Evolutionary conservation across 2,888 invertebrate species (phyloP).

Genomic region (Rhamphomyia laevipes): DNA sequence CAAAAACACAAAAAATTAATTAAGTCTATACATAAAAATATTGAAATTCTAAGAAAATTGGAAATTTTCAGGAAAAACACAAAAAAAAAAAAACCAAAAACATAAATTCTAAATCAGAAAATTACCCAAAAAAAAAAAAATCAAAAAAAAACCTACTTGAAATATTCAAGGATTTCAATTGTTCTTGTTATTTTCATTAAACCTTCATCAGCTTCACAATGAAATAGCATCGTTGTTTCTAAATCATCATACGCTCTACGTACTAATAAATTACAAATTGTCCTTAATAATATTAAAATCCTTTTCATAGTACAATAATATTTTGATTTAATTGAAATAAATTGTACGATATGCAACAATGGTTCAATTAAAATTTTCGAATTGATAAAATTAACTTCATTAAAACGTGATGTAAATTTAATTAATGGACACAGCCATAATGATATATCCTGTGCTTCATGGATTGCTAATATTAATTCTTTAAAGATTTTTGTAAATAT

Average conservation of each 20-base stretch:
- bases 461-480: conserved; percentile 58
- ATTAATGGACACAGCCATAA: conserved; percentile 67
- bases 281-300: conserved; percentile 61
- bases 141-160: conserved; percentile 40
- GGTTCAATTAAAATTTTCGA: conserved; percentile 48
- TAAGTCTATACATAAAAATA: no score
- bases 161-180: conserved; percentile 43
- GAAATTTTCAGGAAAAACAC: no score
- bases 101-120: no score
- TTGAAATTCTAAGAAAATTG: no score
- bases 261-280: conserved; percentile 74
- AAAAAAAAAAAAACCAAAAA: no score
- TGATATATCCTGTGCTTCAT: conserved; percentile 77
- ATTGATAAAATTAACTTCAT: conserved; percentile 58
- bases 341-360: conserved; percentile 71
- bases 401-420: conserved; percentile 41
- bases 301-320: conserved; percentile 57
- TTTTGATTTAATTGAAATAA: conserved; percentile 76
- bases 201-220: conserved; percentile 72
- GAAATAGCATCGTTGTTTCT: conserved; percentile 72
- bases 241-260: conserved; percentile 60
- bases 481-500: conserved; percentile 69
- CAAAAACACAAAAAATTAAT: no score
- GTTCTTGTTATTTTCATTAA: conserved; percentile 47
- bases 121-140: no score